phyloP scores from a whole-genome alignment of 2,888 invertebrate genomes.

The Cheilosia pagana region DNA sequence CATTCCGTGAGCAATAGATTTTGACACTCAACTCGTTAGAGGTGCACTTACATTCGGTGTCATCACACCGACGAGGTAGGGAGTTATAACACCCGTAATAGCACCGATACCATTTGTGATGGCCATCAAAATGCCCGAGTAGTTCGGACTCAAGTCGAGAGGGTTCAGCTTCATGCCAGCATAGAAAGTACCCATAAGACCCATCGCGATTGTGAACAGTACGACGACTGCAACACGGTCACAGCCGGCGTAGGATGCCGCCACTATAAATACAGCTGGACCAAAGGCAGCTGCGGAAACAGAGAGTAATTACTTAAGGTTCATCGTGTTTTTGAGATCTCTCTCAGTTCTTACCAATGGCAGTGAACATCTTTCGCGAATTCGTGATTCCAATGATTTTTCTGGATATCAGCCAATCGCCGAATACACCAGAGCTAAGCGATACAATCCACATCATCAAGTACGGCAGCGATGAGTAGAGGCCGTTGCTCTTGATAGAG shows the following conservation, averaged over 20 bases:
- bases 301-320: not conserved
- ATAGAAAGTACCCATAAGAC: constrained; percentile 89
- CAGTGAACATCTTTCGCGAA: constrained; percentile 85
- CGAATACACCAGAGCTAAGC: constrained; percentile 86
- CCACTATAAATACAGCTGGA: constrained; percentile 87
- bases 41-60: constrained; percentile 85
- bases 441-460: constrained; percentile 86
- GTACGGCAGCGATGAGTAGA: constrained; percentile 86
- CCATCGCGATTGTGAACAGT: constrained; percentile 88
- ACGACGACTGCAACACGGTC: constrained; percentile 86
- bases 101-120: constrained; percentile 88
- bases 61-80: constrained; percentile 87
- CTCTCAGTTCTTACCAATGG: constrained; percentile 85
- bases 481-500: constrained; percentile 86
- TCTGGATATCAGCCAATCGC: constrained; percentile 88
- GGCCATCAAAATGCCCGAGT: constrained; percentile 87
- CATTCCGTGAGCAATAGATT: not conserved
- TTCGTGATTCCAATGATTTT: constrained; percentile 84
- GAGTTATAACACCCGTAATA: constrained; percentile 87
- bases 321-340: no score
- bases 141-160: constrained; percentile 87
- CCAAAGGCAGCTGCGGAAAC: constrained; percentile 86
- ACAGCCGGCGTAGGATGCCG: constrained; percentile 89
- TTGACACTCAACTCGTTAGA: not conserved
- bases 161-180: constrained; percentile 87